Percentiles rank a stretch among this genome's conserved stretches.
These are phyloP conservation scores for Trachelus stipa DNA, from an alignment of 2,888 invertebrate genomes.

Conservation along the genomic window DNA sequence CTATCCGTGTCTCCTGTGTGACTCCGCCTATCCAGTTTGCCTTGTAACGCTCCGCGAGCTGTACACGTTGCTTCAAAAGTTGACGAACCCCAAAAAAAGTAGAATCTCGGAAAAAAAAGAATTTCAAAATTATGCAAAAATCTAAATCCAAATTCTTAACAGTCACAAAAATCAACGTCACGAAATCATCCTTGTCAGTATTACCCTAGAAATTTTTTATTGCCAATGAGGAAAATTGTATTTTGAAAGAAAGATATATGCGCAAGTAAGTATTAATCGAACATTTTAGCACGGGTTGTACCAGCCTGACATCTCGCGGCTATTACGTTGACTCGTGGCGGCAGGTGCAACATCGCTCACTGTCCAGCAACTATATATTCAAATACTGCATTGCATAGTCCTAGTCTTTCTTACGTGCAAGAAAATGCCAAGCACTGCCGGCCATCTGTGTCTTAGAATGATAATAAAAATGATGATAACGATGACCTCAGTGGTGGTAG, in stretches of 20 bases:
- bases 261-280: not conserved
- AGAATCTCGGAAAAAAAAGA: not conserved
- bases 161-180: not conserved
- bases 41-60: constrained; percentile 42
- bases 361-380: constrained; percentile 59
- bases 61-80: constrained; percentile 42
- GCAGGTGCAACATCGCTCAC: constrained; percentile 65
- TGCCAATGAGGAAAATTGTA: not conserved
- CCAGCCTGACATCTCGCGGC: constrained; percentile 56
- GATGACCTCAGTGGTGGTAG: not conserved
- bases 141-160: not conserved
- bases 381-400: constrained; percentile 39
- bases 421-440: not conserved
- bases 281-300: constrained; percentile 51
- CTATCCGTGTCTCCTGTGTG: constrained; percentile 39
- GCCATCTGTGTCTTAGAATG: not conserved
- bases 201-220: not conserved
- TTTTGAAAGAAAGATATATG: constrained; percentile 21
- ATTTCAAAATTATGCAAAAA: not conserved
- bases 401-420: constrained; percentile 8
- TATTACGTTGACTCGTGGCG: constrained; percentile 59
- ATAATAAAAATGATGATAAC: not conserved
- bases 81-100: not conserved
- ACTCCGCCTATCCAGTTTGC: constrained; percentile 54
- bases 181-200: not conserved